Evolutionary conservation across 1,140 invertebrate species (phyloP), one percentile per base, ranked within the genome.

Genomic region (Proales similis): DNA sequence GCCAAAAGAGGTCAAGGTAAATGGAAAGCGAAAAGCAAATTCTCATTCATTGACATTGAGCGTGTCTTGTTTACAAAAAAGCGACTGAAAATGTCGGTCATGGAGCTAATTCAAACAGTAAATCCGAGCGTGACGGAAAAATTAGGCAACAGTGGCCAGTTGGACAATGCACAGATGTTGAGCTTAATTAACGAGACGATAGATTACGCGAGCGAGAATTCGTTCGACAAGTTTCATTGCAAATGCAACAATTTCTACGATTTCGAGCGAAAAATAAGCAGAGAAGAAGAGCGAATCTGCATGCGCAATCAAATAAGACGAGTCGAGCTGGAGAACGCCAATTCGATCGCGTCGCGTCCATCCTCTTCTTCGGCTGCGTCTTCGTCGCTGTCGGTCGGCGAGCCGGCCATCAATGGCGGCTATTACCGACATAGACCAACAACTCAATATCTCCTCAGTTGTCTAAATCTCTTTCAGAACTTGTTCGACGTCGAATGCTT

Each of bases 401-500:
- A 17, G 17, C 17, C 12, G 19, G 30, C 39, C 26, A 26, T 17
- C 7, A n/a, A 19, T 17, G 26, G 32, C 27, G 17, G 36, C 14
- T 17, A 46, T 46, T 20, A 3, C 3, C 5, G 3, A 2, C 51
- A 57, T 26, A 39, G 45, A n/a, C 51, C 51, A 42, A 57, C 26
- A 29, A 36, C 39, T 42, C 36, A 57, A 20, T 57, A 42, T 42
- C 45, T 57, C 17, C 36, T 57, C 11, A 57, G 47, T 19, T 45
- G 24, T 22, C 11, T 61, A 17, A 61, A 45, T 20, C 4, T 61
- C 9, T 45, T 61, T 30, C 57, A 61, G 26, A 17, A 45, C 22
- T 61, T 61, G 17, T 61, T 61, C 27, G 57, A 61, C 47, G 57
- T 61, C 5, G 27, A 45, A 38, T 61, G 57, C 38, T 61, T 32